These are phyloP conservation scores for Pseudochromis fuscus DNA, from an alignment of 2,797 vertebrate genomes.

Conservation along the genomic window DNA sequence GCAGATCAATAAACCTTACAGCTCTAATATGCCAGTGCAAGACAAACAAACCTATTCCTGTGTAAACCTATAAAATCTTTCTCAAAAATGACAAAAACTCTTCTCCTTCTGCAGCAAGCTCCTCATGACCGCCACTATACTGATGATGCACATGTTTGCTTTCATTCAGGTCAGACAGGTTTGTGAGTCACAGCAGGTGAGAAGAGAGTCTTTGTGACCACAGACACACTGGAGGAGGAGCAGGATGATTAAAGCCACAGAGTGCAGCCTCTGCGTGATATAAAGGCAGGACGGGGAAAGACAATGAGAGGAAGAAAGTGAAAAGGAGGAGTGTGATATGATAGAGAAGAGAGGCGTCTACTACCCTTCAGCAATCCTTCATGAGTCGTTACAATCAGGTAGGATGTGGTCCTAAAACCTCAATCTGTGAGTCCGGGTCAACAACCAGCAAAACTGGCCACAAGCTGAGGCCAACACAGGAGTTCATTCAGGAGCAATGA, in stretches of 20 bases:
- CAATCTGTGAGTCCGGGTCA: too few species aligned
- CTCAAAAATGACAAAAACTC: not conserved
- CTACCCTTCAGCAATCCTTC: too few species aligned
- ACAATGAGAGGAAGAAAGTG: conserved; percentile 2
- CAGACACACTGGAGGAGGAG: conserved; percentile 18
- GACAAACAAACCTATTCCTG: too few species aligned
- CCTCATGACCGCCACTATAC: not conserved
- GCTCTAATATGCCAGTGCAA: too few species aligned
- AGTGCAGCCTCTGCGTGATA: conserved; percentile 10
- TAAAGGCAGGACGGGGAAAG: not conserved
- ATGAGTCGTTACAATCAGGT: too few species aligned
- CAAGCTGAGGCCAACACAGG: not conserved
- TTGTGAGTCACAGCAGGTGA: conserved; percentile 23
- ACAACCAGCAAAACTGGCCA: not conserved
- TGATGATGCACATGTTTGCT: conserved; percentile 16
- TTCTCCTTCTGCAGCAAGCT: not conserved
- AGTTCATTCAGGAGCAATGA: not conserved
- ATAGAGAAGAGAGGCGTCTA: not conserved
- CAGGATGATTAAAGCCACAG: conserved; percentile 40
- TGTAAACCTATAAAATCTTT: too few species aligned
- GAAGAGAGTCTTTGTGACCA: conserved; percentile 15
- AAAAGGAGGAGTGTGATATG: conserved; percentile 5
- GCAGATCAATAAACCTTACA: too few species aligned
- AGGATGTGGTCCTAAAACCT: too few species aligned
- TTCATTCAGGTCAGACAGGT: conserved; percentile 21